Conservation (phyloP, 1,140 invertebrate species). For the Apis dorsata region DNA sequence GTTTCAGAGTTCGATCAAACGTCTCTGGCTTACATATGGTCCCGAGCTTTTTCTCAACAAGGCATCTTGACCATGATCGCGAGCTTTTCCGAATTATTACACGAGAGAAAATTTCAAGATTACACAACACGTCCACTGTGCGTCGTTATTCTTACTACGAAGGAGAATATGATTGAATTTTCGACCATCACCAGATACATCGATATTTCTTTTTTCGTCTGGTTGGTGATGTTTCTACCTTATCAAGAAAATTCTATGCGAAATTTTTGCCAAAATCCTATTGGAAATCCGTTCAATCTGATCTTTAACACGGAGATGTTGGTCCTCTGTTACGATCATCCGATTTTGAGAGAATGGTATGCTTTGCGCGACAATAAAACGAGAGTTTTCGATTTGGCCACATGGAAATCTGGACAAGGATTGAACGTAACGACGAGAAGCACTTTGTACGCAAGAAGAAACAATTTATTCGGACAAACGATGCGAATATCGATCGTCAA, state of each 20-base stretch:
- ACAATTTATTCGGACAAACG: conserved; percentile 47
- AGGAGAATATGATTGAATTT: conserved; percentile 49
- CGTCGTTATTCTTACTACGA: conserved; percentile 55
- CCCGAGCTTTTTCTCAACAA: conserved; percentile 47
- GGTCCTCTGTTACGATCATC: conserved; percentile 53
- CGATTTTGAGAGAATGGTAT: conserved; percentile 61
- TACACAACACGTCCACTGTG: conserved; percentile 49
- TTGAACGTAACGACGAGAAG: conserved; percentile 7
- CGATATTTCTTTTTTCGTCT: conserved; percentile 54
- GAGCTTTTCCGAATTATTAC: conserved; percentile 46
- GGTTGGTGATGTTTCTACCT: conserved; percentile 64
- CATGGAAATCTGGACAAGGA: conserved; percentile 45
- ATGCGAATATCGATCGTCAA: conserved; percentile 56
- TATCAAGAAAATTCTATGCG: background rate
- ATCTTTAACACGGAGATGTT: conserved; percentile 62
- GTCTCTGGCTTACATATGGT: conserved; percentile 22
- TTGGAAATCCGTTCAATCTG: conserved; percentile 53
- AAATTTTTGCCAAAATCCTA: conserved; percentile 44
- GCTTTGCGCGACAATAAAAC: conserved; percentile 43
- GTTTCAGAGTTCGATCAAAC: conserved; percentile 43
- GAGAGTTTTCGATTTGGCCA: conserved; percentile 44
- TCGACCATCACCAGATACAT: conserved; percentile 21
- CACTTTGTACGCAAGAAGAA: conserved; percentile 53
- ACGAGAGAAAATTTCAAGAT: conserved; percentile 15
- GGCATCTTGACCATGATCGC: conserved; percentile 41